Evolutionary conservation across 2,113 vertebrate genomes (phyloP).

Genomic region (Pyrgilauda ruficollis): DNA sequence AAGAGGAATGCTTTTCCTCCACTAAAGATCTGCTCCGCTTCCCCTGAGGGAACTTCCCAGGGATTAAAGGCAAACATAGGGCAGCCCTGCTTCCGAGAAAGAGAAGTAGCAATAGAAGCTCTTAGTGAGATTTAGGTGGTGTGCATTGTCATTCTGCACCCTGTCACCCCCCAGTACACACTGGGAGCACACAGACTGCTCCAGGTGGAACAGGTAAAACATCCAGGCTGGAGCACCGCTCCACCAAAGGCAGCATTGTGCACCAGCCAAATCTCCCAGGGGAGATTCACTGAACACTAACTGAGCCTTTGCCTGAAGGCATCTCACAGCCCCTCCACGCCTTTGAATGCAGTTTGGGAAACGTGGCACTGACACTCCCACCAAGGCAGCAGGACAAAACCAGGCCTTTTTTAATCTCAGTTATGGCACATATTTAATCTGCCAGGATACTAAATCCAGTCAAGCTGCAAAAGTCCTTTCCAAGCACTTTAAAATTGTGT

Average conservation of each 20-base stretch:
- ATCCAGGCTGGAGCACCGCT: not conserved
- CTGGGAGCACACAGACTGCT: not conserved
- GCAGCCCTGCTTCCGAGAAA: not conserved
- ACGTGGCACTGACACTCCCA: not conserved
- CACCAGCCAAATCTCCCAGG: not conserved
- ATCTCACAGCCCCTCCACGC: not conserved
- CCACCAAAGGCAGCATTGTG: fast-evolving
- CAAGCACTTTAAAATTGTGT: not conserved
- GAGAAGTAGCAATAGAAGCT: not conserved
- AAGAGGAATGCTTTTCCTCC: not conserved
- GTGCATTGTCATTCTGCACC: not conserved
- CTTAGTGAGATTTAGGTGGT: not conserved
- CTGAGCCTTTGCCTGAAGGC: not conserved
- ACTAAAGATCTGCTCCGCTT: not conserved
- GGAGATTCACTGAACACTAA: not conserved
- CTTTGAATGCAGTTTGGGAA: not conserved
- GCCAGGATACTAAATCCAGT: not conserved
- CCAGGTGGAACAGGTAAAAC: not conserved
- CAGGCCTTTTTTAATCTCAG: not conserved
- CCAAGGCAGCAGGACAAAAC: not conserved
- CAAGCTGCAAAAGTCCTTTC: not conserved
- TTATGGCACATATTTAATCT: not conserved
- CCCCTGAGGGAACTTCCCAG: not conserved
- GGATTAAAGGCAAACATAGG: not conserved
- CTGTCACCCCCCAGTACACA: not conserved